phyloP scores from a whole-genome alignment of 2,888 invertebrate genomes.

The Luperina nickerlii region DNA sequence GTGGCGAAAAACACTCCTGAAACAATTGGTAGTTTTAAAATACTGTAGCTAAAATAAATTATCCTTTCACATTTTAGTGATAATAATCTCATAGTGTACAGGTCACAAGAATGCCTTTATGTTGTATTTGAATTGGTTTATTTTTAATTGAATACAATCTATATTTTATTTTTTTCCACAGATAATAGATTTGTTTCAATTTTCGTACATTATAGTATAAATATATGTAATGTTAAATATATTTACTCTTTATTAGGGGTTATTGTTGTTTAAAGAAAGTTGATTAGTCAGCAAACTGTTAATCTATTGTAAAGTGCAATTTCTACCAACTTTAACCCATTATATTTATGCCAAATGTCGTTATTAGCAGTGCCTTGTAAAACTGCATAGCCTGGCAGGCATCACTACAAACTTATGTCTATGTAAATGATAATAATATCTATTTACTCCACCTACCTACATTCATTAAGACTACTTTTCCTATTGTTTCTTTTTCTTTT shows the following conservation, averaged over 20 bases:
- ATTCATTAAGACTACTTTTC: conserved; percentile 34
- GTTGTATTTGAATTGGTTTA: conserved; percentile 28
- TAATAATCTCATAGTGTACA: conserved; percentile 42
- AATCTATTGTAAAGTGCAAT: conserved; percentile 46
- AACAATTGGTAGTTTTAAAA: conserved; percentile 5
- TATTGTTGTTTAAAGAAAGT: conserved; percentile 34
- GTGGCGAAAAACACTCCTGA: conserved; percentile 3
- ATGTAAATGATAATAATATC: conserved; percentile 26
- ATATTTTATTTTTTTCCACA: conserved; percentile 30
- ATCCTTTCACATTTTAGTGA: conserved; percentile 38
- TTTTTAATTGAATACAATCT: conserved; percentile 39
- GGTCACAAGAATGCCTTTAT: conserved; percentile 38
- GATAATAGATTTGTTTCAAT: conserved; percentile 41
- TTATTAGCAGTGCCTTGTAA: conserved; percentile 33
- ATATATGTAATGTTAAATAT: conserved; percentile 47
- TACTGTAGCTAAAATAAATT: conserved; percentile 24
- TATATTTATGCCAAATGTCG: conserved; percentile 31
- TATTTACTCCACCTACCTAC: conserved; percentile 45
- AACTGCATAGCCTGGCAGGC: conserved; percentile 12
- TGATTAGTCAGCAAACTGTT: conserved; percentile 1
- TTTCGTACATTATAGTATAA: conserved; percentile 27
- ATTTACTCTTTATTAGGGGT: conserved; percentile 50
- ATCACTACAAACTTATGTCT: conserved; percentile 12
- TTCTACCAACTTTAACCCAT: conserved; percentile 31
- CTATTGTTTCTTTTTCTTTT: conserved; percentile 43